These are phyloP conservation scores for Mimas tiliae DNA, from an alignment of 2,888 invertebrate genomes.

Conservation along the genomic window DNA sequence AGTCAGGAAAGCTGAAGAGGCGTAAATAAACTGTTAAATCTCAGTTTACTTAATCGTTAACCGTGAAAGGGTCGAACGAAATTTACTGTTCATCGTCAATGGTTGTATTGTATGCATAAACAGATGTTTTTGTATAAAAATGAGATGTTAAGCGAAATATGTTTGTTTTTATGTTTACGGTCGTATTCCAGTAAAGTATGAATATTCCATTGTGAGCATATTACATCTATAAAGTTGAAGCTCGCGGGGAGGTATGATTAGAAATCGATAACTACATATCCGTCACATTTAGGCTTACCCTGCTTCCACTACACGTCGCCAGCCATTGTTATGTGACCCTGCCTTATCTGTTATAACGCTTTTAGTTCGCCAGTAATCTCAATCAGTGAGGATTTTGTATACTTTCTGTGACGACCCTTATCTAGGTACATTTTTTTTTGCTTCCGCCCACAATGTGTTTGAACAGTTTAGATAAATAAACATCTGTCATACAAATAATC, in stretches of 20 bases:
- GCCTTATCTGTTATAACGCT: conserved; percentile 65
- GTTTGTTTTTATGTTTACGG: conserved; percentile 19
- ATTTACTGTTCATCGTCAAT: conserved; percentile 6
- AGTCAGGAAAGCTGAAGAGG: not conserved
- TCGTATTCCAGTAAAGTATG: conserved; percentile 1
- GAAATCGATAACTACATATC: conserved; percentile 73
- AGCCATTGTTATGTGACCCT: conserved; percentile 64
- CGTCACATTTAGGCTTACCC: conserved; percentile 61
- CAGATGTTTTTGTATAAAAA: conserved; percentile 14
- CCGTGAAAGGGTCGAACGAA: not conserved
- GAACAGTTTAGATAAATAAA: conserved; percentile 52
- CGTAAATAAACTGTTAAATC: not conserved
- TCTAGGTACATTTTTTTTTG: conserved; percentile 52
- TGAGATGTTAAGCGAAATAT: conserved; percentile 12
- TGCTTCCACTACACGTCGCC: conserved; percentile 62
- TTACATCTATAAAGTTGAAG: conserved; percentile 16
- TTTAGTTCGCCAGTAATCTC: conserved; percentile 73
- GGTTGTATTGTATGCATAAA: not conserved
- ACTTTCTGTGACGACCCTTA: conserved; percentile 54
- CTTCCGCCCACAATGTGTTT: conserved; percentile 44
- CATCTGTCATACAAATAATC: conserved; percentile 44
- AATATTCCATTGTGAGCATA: conserved; percentile 14
- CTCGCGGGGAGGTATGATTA: conserved; percentile 73
- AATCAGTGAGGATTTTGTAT: conserved; percentile 70
- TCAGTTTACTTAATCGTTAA: conserved; percentile 2